Percentiles rank a stretch among this genome's conserved stretches.
Conservation (phyloP, 1,140 invertebrate species). For the Theocolax elegans region DNA sequence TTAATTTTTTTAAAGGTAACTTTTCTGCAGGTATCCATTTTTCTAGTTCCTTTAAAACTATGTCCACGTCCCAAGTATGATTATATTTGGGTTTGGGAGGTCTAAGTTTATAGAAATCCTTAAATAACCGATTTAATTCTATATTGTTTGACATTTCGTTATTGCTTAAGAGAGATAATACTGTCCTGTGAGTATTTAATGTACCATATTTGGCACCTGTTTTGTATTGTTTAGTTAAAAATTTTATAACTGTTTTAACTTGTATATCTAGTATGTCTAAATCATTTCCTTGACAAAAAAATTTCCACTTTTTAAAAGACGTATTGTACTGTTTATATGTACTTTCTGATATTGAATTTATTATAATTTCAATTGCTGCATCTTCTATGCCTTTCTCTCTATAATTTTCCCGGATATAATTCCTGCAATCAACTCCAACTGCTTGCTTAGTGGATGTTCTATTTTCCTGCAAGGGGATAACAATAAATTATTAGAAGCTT, state of each 20-base stretch:
- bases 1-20: slow-evolving; percentile 28
- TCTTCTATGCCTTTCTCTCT: background rate
- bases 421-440: slow-evolving; percentile 19
- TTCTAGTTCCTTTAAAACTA: slow-evolving; percentile 43
- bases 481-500: slow-evolving; percentile 19
- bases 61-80: slow-evolving; percentile 46
- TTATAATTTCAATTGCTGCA: slow-evolving; percentile 1
- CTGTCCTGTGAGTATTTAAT: slow-evolving; percentile 40
- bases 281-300: background rate
- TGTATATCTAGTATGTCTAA: background rate
- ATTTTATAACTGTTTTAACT: background rate
- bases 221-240: slow-evolving; percentile 1
- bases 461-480: slow-evolving; percentile 37
- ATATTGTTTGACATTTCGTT: slow-evolving; percentile 20
- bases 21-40: slow-evolving; percentile 28
- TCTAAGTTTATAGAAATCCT: slow-evolving; percentile 45
- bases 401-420: slow-evolving; percentile 17
- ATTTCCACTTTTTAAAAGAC: slow-evolving; percentile 23
- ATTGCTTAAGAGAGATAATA: slow-evolving; percentile 33
- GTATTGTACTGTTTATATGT: slow-evolving; percentile 21
- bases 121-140: slow-evolving; percentile 45
- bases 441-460: slow-evolving; percentile 19
- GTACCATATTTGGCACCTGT: slow-evolving; percentile 45
- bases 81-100: slow-evolving; percentile 50
- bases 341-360: slow-evolving; percentile 1